Evolutionary conservation across 2,113 vertebrate species (phyloP).

Genomic region (Amphiprion percula): DNA sequence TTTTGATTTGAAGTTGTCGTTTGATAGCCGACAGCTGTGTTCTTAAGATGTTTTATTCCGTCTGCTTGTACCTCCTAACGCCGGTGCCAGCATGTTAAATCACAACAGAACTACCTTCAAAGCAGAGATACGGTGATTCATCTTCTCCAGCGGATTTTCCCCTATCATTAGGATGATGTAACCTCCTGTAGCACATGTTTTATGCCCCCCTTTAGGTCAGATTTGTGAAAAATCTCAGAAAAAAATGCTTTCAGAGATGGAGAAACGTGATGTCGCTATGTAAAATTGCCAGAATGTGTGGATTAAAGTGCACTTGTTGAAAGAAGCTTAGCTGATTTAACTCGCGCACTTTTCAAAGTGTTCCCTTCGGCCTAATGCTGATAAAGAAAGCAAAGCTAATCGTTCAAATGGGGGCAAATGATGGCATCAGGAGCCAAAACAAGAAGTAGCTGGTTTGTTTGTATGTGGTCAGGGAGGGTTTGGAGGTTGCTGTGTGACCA

Average conservation of each 20-base stretch:
- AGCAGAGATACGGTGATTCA: conserved; percentile 37
- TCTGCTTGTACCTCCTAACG: conserved; percentile 14
- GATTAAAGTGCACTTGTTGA: conserved; percentile 40
- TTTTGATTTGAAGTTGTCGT: conserved; percentile 8
- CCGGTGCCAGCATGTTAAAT: background rate
- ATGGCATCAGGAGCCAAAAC: conserved; percentile 12
- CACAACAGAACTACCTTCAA: conserved; percentile 38
- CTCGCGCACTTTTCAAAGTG: conserved; percentile 4
- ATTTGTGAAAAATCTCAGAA: conserved; percentile 39
- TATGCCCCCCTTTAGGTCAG: background rate
- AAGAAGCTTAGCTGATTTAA: conserved; percentile 53
- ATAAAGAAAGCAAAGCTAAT: conserved; percentile 35
- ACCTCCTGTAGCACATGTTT: conserved; percentile 5
- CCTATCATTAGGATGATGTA: conserved; percentile 23
- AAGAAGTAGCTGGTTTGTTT: conserved; percentile 8
- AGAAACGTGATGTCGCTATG: background rate
- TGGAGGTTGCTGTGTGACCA: conserved; percentile 36
- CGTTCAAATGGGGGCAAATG: background rate
- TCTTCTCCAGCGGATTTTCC: conserved; percentile 8
- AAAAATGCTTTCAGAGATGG: background rate
- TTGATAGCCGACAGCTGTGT: conserved; percentile 5
- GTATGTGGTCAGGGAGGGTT: conserved; percentile 20
- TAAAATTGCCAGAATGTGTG: conserved; percentile 34
- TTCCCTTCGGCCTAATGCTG: conserved; percentile 9
- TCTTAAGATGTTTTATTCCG: conserved; percentile 26